phyloP scores from a whole-genome alignment of 1,140 invertebrate species.

The Tetramorium parvispinum region DNA sequence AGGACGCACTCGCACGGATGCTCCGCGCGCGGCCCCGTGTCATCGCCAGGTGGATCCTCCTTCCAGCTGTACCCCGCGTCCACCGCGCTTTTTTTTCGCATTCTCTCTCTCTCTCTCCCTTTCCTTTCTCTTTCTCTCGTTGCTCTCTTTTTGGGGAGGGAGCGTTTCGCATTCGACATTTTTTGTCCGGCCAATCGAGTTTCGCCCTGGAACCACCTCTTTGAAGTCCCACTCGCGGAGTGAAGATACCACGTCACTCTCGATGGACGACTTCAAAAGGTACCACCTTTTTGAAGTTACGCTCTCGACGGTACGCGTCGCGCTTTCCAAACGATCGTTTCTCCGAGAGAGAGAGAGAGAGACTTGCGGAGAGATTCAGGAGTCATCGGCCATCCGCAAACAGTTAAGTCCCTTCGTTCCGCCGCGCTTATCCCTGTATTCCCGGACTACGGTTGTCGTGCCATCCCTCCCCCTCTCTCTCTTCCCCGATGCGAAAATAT shows the following conservation, averaged over 20 bases:
- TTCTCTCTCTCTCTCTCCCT: neutral
- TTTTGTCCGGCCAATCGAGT: conserved; percentile 41
- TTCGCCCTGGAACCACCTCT: conserved; percentile 52
- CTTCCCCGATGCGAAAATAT: conserved; percentile 2
- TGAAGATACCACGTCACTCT: conserved; percentile 53
- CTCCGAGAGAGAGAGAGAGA: neutral
- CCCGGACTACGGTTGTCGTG: neutral
- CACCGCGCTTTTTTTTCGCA: conserved; percentile 2
- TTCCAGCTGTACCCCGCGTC: conserved; percentile 53
- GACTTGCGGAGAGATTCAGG: neutral
- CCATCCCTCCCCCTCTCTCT: too few species aligned
- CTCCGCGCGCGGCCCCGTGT: conserved; percentile 48
- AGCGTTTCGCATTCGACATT: conserved; percentile 13
- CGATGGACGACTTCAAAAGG: conserved; percentile 60
- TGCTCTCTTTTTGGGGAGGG: neutral
- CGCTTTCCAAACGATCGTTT: conserved; percentile 10
- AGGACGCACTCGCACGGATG: conserved; percentile 38
- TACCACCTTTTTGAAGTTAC: conserved; percentile 61
- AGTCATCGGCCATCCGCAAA: conserved; percentile 12
- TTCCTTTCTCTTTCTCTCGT: neutral
- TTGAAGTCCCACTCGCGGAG: conserved; percentile 52
- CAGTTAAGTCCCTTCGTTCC: neutral
- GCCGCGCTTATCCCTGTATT: neutral
- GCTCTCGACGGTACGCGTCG: conserved; percentile 9
- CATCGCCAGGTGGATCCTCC: conserved; percentile 62